Evolutionary conservation across 2,797 vertebrate genomes (phyloP).

Genomic region (Avahi laniger): DNA sequence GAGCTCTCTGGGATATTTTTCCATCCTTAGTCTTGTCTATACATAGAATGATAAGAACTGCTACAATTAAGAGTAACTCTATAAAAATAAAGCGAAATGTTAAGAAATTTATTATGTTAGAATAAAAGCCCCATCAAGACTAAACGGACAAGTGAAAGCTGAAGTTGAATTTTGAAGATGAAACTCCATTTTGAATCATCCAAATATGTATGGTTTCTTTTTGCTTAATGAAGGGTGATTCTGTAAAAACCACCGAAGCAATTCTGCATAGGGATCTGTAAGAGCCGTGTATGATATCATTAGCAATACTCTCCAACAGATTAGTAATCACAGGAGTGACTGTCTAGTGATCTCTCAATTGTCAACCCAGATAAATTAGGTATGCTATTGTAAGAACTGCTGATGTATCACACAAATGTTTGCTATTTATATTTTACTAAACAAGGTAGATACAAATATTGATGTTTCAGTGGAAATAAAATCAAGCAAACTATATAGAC

Average conservation of each 20-base stretch:
- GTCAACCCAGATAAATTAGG: neutral
- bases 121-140: neutral
- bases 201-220: neutral
- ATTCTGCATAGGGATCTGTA: neutral
- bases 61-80: neutral
- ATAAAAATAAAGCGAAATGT: constrained; percentile 2
- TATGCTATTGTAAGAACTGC: neutral
- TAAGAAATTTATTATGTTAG: neutral
- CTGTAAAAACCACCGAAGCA: neutral
- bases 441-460: neutral
- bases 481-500: neutral
- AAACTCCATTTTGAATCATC: neutral
- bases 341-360: neutral
- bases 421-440: neutral
- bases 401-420: neutral
- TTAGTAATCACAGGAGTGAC: neutral
- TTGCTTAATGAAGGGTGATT: neutral
- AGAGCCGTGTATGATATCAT: neutral
- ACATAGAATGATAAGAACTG: neutral
- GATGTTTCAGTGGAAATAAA: neutral
- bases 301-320: neutral
- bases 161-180: constrained; percentile 28
- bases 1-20: neutral
- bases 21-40: neutral
- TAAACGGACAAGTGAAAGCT: neutral